Base-by-base conservation (phyloP, 2,113 vertebrate species). In the Alosa alosa region DNA sequence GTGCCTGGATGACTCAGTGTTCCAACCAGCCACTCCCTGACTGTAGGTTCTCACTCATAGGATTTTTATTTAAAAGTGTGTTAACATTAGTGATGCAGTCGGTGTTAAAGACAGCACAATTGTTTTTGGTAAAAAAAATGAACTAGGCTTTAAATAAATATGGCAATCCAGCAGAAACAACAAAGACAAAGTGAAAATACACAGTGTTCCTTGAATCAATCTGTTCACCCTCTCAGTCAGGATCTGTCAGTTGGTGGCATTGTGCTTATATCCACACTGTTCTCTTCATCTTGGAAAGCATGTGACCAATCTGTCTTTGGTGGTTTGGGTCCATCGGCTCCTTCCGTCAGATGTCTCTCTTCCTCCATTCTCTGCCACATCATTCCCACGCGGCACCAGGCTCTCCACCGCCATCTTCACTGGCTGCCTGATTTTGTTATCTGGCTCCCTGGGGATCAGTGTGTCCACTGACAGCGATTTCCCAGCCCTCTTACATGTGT, bases 321-420 rank as follows among this genome's bases (percentile, higher is more conserved):
- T 31, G 25, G n/a, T 72, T 25, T 25, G n/a, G 64, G 64, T 72
- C 25, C 25, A 72, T 25, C 36, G 25, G 25, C 9, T 25, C n/a
- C n/a, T 36, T 72, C 64, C 31, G 25, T 31, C 25, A 4, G 64
- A 46, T 84, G 45, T 87, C 20, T 83, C 36, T 85, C 22, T 39
- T 22, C 83, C 41, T 86, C 81, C 89, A 31, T 87, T 25, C 22
- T 25, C 60, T 68, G 57, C 57, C n/a, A 22, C 57, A n/a, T 64
- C 22, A 1, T n/a, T 9, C 57, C 57, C 57, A n/a, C 20, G 0
- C 57, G 4, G 22, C 22, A 64, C 20, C 57, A 25, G 4, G 20
- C 57, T 64, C 1, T n/a, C 22, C 57, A 6, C 57, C 2, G 20
- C 6, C 22, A 64, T 64, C 57, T 64, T 2, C 64, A 31, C n/a